phyloP scores from a whole-genome alignment of 2,113 vertebrate species.

The Coregonus clupeaformis region DNA sequence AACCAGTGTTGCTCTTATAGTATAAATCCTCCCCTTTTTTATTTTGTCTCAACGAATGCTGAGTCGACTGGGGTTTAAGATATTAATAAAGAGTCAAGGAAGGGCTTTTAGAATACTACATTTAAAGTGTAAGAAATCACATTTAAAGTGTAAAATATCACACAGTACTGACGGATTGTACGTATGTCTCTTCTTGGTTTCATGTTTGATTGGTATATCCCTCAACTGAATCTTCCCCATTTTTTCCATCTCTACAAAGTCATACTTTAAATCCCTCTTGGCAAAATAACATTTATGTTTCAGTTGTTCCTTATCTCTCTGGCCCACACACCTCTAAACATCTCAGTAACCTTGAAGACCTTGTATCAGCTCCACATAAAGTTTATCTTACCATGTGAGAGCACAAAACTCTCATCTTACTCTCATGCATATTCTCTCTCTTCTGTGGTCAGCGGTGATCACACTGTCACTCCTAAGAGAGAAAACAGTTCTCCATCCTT shows the following conservation, averaged over 20 bases:
- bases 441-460: slow-evolving; percentile 22
- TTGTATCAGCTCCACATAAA: slow-evolving; percentile 12
- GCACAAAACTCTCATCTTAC: slow-evolving; percentile 19
- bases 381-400: slow-evolving; percentile 36
- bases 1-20: not conserved
- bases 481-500: not conserved
- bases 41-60: not conserved
- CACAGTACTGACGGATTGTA: slow-evolving; percentile 1
- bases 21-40: not conserved
- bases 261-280: not conserved
- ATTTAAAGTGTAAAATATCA: too few species aligned
- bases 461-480: slow-evolving; percentile 4
- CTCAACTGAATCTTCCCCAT: not conserved
- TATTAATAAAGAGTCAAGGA: not conserved
- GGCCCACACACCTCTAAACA: slow-evolving; percentile 24
- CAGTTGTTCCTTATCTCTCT: not conserved
- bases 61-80: not conserved
- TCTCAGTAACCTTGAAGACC: slow-evolving; percentile 3
- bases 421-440: slow-evolving; percentile 35
- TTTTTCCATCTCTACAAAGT: not conserved
- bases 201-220: not conserved
- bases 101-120: not conserved
- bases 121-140: not conserved
- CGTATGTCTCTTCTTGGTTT: not conserved
- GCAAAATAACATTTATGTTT: not conserved